Evolutionary conservation across 2,113 vertebrate species (phyloP), one percentile per base, ranked within the genome.

Genomic region (Gracilinanus agilis): DNA sequence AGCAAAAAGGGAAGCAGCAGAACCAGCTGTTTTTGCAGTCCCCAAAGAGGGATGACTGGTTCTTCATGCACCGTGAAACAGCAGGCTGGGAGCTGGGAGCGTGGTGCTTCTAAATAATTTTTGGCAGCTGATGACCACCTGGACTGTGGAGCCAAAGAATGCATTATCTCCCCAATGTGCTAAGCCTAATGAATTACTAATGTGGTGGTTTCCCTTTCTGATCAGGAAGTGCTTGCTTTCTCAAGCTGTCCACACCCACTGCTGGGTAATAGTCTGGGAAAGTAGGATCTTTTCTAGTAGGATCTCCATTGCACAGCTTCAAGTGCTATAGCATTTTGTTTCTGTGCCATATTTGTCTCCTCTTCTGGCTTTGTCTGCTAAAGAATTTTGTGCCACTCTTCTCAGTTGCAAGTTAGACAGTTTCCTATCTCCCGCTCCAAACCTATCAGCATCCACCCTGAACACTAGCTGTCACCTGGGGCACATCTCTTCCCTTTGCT

Each of bases 181-280:
- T 55, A 88, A 92, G 67, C 94, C 95, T 92, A 96, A 93, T 92
- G 44, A 92, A 95, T 97, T 61, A 95, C 96, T 96, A 95, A 97
- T 91, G 94, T 75, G 0, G 1, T 53, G 95, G 44, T 92, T 93
- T 55, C 40, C 40, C 89, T 93, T 92, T 94, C 44, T 88, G 61
- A 90, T 92, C 58, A 75, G 6, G 2, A 53, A 96, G 94, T 94
- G 89, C 95, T 97, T 95, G 90, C 94, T 97, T 89, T 94, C 96
- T 95, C 83, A 54, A 53, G 93, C 94, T 61, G 75, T 95, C 92
- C 3, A 90, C 96, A 55, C 90, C 90, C 49, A 34, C 53, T 54
- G 6, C 92, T 40, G 83, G 10, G 56, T 94, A 88, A 95, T 93
- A 95, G 58, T 75, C 94, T 1, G 34, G 27, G 67, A 91, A 44